A percentile compares a stretch with the other conserved stretches of the same genome.
Conservation (phyloP, 2,888 invertebrate genomes). For the Diarsia brunnea region DNA sequence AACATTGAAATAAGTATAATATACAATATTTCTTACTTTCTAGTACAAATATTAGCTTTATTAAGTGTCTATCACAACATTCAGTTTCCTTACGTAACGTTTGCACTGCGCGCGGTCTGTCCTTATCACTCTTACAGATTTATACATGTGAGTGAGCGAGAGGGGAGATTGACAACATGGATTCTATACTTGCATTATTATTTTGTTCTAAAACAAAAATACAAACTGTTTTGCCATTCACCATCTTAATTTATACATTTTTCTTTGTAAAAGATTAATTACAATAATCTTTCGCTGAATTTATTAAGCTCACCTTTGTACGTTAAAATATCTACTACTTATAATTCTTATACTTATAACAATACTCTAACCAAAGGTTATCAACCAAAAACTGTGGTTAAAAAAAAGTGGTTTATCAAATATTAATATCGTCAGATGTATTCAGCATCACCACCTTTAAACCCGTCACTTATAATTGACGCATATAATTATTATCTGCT, state of each 20-base stretch:
- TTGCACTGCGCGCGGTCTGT: constrained; percentile 63
- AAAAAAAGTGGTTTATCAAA: neutral
- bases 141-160: constrained; percentile 42
- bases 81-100: constrained; percentile 82
- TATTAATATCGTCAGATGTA: neutral
- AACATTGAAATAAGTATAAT: constrained; percentile 86
- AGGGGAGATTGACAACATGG: constrained; percentile 2
- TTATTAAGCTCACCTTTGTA: constrained; percentile 56
- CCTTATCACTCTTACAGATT: constrained; percentile 52
- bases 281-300: constrained; percentile 43
- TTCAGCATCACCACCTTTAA: neutral
- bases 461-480: constrained; percentile 34
- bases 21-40: constrained; percentile 76
- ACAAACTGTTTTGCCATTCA: neutral
- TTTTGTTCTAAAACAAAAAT: neutral
- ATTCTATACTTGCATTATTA: neutral
- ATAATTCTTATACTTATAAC: constrained; percentile 37
- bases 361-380: constrained; percentile 23
- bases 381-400: neutral
- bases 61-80: constrained; percentile 89
- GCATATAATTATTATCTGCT: neutral
- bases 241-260: constrained; percentile 11
- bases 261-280: constrained; percentile 24
- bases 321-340: constrained; percentile 47
- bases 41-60: constrained; percentile 81